Evolutionary conservation across 2,888 invertebrate genomes (phyloP).

Genomic region (Lycocerus yunnanus): DNA sequence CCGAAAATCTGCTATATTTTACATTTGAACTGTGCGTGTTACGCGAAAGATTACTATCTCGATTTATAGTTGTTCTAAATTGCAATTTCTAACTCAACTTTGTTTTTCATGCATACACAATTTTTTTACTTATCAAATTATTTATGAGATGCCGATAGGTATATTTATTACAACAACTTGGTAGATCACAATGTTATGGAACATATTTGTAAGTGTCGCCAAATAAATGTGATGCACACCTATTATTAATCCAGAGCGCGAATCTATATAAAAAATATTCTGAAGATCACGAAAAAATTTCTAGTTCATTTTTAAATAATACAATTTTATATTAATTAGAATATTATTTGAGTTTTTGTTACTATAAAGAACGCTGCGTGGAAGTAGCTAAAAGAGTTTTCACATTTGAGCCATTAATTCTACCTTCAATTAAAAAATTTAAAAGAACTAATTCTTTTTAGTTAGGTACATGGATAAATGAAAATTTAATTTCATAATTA

Average conservation of each 20-base stretch:
- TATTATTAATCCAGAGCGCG: neutral
- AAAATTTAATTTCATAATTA: too few species aligned
- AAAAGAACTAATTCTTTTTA: too few species aligned
- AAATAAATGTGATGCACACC: neutral
- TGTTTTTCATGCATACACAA: conserved; percentile 20
- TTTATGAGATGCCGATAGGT: neutral
- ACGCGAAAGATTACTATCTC: conserved; percentile 35
- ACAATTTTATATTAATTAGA: neutral
- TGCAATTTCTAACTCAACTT: conserved; percentile 16
- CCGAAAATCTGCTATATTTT: conserved; percentile 40
- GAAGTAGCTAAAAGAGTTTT: too few species aligned
- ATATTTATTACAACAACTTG: neutral
- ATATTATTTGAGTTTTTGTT: neutral
- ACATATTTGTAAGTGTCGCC: neutral
- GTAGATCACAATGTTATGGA: neutral
- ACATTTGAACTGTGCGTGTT: conserved; percentile 39
- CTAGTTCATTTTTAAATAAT: too few species aligned
- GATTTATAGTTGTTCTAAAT: conserved; percentile 26
- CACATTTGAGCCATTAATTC: too few species aligned
- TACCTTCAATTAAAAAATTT: too few species aligned
- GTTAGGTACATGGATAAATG: too few species aligned
- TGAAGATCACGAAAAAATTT: neutral
- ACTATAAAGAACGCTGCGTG: neutral
- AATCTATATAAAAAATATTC: neutral
- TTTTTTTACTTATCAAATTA: conserved; percentile 6